Percentiles rank a stretch among this genome's conserved stretches.
Evolutionary conservation across 2,113 vertebrate species (phyloP).

Genomic region (Sceloporus tristichus): DNA sequence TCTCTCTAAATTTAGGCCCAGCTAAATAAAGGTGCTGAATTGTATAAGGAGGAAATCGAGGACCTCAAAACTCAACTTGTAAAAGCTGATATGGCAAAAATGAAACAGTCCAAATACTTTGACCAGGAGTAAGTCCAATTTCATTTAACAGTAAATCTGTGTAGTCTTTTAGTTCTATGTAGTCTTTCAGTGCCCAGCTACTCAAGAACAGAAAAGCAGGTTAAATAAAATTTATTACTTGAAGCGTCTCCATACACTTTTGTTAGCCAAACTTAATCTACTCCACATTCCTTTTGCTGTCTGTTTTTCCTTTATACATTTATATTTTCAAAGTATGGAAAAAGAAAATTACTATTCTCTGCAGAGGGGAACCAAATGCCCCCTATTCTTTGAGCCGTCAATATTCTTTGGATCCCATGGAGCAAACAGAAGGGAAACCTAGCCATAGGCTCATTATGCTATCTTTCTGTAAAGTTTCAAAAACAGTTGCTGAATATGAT

Average conservation of each 20-base stretch:
- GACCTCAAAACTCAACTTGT: constrained; percentile 81
- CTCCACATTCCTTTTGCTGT: background rate
- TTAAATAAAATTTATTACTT: background rate
- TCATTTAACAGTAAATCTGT: background rate
- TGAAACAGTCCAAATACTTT: constrained; percentile 76
- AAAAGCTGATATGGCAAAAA: constrained; percentile 83
- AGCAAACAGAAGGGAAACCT: background rate
- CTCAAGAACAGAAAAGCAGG: background rate
- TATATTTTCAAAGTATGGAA: background rate
- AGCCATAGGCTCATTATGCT: background rate
- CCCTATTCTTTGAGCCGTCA: too few relatives aligned
- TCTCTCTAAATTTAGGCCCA: constrained; percentile 65
- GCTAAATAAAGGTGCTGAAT: constrained; percentile 74
- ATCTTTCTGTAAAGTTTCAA: background rate
- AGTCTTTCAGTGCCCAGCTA: background rate
- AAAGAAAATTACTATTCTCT: background rate
- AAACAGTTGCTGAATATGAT: too few relatives aligned
- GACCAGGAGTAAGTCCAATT: constrained; percentile 82
- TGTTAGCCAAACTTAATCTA: background rate
- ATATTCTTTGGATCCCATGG: background rate
- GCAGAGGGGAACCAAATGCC: background rate
- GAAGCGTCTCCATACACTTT: background rate
- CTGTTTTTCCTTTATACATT: background rate
- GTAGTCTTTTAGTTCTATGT: background rate
- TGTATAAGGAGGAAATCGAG: constrained; percentile 83